These are phyloP conservation scores for Ochotona curzoniae DNA, from an alignment of 2,113 vertebrate genomes.

Conservation along the genomic window DNA sequence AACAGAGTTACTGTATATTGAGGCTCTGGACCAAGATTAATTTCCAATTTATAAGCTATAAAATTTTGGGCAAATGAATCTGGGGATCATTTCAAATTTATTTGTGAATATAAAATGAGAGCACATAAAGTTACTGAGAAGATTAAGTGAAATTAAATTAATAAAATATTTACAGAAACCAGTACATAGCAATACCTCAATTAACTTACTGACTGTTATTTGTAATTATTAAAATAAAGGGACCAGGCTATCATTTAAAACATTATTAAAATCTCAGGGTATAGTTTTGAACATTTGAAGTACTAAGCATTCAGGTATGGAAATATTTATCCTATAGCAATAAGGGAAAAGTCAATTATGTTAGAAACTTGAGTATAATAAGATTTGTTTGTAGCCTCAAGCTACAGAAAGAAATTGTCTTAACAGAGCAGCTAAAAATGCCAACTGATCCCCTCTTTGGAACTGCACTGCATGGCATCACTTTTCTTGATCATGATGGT, in stretches of 20 bases:
- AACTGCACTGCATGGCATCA: constrained; percentile 49
- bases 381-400: constrained; percentile 33
- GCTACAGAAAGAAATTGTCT: constrained; percentile 28
- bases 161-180: background rate
- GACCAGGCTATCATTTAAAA: constrained; percentile 21
- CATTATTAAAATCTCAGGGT: constrained; percentile 1
- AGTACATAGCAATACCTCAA: background rate
- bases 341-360: background rate
- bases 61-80: background rate
- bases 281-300: constrained; percentile 39
- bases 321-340: background rate
- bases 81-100: background rate
- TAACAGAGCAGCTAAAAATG: constrained; percentile 22
- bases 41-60: background rate
- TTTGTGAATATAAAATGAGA: constrained; percentile 45
- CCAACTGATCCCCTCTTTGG: constrained; percentile 25
- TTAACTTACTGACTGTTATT: background rate
- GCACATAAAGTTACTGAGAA: background rate
- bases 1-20: background rate
- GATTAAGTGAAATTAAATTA: constrained; percentile 4
- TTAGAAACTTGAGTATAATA: constrained; percentile 37
- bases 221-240: constrained; percentile 33
- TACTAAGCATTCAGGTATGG: background rate
- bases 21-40: background rate
- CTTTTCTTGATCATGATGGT: constrained; percentile 41